Conservation (phyloP, 2,113 vertebrate species). For the Callaeas wilsoni region DNA sequence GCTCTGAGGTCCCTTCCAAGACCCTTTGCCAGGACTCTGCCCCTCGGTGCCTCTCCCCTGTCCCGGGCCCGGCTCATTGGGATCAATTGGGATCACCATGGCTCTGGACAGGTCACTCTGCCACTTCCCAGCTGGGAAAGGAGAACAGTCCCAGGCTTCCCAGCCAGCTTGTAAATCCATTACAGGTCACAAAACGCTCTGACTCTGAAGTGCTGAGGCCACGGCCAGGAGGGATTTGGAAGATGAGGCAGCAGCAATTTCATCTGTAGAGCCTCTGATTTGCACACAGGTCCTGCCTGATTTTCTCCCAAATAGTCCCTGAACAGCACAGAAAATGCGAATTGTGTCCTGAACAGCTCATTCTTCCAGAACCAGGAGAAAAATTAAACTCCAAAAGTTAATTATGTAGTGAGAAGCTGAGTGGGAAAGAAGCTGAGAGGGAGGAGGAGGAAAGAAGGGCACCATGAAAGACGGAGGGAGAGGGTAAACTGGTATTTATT, state of each 20-base stretch:
- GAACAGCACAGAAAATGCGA: background rate
- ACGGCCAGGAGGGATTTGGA: fast-evolving
- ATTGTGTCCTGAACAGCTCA: background rate
- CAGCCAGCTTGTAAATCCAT: background rate
- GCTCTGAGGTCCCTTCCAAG: background rate
- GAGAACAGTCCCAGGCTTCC: background rate
- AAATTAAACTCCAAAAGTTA: background rate
- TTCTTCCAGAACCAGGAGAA: background rate
- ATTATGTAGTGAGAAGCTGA: background rate
- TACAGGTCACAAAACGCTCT: fast-evolving
- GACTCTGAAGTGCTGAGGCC: too few relatives aligned
- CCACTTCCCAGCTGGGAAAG: fast-evolving
- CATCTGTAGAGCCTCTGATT: background rate
- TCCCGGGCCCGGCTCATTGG: background rate
- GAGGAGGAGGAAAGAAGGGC: background rate
- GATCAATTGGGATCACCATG: too few relatives aligned
- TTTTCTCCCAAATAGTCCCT: background rate
- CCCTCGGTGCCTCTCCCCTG: too few relatives aligned
- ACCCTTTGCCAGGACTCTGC: fast-evolving
- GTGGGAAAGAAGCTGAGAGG: background rate
- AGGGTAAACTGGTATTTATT: background rate
- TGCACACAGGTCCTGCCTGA: fast-evolving
- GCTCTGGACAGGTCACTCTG: background rate
- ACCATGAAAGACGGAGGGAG: background rate
- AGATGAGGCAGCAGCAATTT: background rate